These are phyloP conservation scores for Mastomys natalensis DNA, from an alignment of 2,113 vertebrate genomes.

Conservation along the genomic window DNA sequence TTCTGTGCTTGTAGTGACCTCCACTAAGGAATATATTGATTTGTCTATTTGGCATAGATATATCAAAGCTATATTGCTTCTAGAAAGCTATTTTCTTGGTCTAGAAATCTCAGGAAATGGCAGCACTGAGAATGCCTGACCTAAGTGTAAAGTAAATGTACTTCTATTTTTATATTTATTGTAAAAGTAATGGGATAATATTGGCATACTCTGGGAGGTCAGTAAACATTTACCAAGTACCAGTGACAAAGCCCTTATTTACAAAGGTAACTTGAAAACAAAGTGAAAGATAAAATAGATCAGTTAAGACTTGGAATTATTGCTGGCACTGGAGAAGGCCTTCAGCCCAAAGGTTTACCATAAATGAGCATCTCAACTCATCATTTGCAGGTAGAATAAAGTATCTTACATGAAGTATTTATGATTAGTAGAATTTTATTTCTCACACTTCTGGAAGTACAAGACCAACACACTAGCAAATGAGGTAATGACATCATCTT, in stretches of 20 bases:
- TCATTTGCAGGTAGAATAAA: background rate
- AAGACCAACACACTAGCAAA: background rate
- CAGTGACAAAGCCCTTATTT: background rate
- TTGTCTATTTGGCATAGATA: background rate
- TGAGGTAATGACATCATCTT: background rate
- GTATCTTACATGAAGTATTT: background rate
- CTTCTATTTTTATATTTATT: background rate
- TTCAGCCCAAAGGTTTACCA: background rate
- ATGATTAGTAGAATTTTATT: background rate
- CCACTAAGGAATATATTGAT: background rate
- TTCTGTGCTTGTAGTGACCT: background rate
- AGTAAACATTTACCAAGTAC: background rate
- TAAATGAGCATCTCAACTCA: background rate
- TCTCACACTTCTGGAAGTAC: background rate
- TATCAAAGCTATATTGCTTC: background rate
- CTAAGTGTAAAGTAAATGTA: background rate
- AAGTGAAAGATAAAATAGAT: background rate
- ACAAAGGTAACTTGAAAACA: background rate
- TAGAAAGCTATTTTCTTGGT: background rate
- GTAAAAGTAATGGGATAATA: background rate
- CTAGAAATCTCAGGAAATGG: background rate
- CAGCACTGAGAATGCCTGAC: background rate
- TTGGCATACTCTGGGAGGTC: background rate
- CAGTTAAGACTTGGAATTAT: background rate
- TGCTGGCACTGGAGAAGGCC: fast-evolving